Evolutionary conservation across 2,888 invertebrate genomes (phyloP).

Genomic region (Drosophila anceps): DNA sequence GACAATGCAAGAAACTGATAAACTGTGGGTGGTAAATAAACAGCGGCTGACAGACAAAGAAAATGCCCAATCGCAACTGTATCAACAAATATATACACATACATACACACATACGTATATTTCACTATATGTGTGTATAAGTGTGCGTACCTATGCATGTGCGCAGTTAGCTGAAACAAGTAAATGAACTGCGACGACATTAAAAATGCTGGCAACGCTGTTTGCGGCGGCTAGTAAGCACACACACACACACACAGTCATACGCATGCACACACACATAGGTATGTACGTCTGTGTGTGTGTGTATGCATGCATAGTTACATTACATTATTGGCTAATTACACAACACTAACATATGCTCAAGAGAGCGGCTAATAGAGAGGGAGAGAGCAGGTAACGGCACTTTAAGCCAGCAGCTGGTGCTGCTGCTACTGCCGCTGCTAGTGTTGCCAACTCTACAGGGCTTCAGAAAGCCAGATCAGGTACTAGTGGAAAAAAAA

Average conservation of each 20-base stretch:
- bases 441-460: conserved; percentile 72
- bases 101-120: not conserved
- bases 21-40: conserved; percentile 35
- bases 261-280: not conserved
- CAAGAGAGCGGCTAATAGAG: conserved; percentile 6
- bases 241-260: conserved; percentile 3
- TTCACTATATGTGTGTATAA: not conserved
- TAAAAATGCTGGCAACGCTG: conserved; percentile 21
- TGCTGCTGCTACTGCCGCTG: conserved; percentile 49
- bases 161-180: conserved; percentile 43
- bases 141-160: not conserved
- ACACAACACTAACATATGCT: conserved; percentile 38
- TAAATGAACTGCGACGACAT: conserved; percentile 38
- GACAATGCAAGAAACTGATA: conserved; percentile 42
- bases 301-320: not conserved
- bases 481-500: too few species aligned
- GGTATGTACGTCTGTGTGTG: too few species aligned
- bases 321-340: conserved; percentile 45
- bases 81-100: conserved; percentile 33
- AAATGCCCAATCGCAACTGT: conserved; percentile 48
- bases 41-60: conserved; percentile 31
- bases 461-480: too few species aligned
- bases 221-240: conserved; percentile 3
- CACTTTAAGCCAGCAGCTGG: conserved; percentile 33
- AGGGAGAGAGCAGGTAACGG: conserved; percentile 39